phyloP scores from a whole-genome alignment of 2,113 vertebrate species.

The Podarcis cretensis region DNA sequence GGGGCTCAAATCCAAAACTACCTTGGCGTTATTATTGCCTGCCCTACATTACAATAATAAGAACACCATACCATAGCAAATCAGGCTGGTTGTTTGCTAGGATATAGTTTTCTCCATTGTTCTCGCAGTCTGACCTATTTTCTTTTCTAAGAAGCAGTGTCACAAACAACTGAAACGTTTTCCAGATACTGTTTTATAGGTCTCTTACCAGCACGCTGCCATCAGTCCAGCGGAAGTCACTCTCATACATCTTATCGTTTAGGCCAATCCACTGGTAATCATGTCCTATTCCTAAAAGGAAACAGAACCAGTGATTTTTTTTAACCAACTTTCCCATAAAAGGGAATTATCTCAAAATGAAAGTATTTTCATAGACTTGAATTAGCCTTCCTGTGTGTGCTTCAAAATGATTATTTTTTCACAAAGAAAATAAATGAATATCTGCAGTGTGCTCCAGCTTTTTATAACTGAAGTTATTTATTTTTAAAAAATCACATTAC shows the following conservation, averaged over 20 bases:
- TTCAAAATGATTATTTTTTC: not conserved
- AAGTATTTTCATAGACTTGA: conserved; percentile 53
- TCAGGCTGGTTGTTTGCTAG: not conserved
- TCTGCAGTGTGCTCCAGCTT: not conserved
- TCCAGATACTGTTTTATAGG: conserved; percentile 27
- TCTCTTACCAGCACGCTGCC: conserved; percentile 89
- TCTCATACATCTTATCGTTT: conserved; percentile 98
- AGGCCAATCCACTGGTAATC: conserved; percentile 99
- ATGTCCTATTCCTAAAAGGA: conserved; percentile 87
- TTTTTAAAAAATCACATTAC: fast-evolving
- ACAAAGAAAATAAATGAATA: not conserved
- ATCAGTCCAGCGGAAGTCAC: conserved; percentile 97
- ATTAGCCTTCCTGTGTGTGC: conserved; percentile 56
- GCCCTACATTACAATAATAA: not conserved
- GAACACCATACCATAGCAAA: not conserved
- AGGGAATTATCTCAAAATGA: conserved; percentile 45
- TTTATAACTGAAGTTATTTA: not conserved
- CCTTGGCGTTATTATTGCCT: not conserved
- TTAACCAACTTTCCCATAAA: conserved; percentile 59
- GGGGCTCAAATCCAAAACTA: not conserved
- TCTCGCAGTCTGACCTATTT: not conserved
- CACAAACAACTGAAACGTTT: conserved; percentile 31
- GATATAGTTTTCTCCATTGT: conserved; percentile 10
- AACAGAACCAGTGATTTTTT: conserved; percentile 55
- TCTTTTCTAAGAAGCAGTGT: conserved; percentile 13